Base-by-base conservation (phyloP, 2,888 invertebrate genomes). In the Cenopis cana region DNA sequence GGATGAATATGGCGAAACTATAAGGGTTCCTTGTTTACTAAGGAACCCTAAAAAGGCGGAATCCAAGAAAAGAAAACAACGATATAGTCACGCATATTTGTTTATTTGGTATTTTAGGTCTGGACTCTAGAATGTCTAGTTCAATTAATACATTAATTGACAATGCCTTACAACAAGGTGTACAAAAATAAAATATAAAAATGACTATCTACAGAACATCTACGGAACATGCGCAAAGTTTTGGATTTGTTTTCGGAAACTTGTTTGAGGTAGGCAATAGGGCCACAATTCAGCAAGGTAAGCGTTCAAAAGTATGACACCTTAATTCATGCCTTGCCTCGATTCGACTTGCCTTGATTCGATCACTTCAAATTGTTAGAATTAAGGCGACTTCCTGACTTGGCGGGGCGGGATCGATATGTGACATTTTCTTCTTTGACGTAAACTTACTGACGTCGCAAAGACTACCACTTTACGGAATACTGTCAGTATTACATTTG, bases 171-270 rank as follows among this genome's bases (percentile, higher is more conserved):
- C 74, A 80, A 80, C 81, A 84, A 88, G 77, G 82, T 85, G 86
- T 91, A 91, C 79, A 91, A 91, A 82, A 82, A 92, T 91, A 91
- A 92, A 90, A 89, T 89, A 84, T 88, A 84, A 88, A 85, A 86
- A 86, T 84, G 83, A 85, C 87, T 89, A 87, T 78, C 76, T 81
- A 82, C 79, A 79, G n/a, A n/a, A n/a, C n/a, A n/a, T 71, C 72
- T 74, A 75, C 77, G 76, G 29, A 50, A 59, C 41, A 52, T 52
- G n/a, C 70, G 69, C 29, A 29, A 5, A 8, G 33, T 29, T 17
- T n/a, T 56, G 10, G 5, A 36, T 56, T 36, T 36, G 1, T 56
- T 56, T 18, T 33, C 18, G 36, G 36, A 29, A n/a, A 33, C 29
- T 56, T 33, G n/a, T 56, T 20, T 59, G 50, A 62, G 33, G 62